These are phyloP conservation scores for Oscheius sp. DNA, from an alignment of 2,888 invertebrate species.

Conservation along the genomic window DNA sequence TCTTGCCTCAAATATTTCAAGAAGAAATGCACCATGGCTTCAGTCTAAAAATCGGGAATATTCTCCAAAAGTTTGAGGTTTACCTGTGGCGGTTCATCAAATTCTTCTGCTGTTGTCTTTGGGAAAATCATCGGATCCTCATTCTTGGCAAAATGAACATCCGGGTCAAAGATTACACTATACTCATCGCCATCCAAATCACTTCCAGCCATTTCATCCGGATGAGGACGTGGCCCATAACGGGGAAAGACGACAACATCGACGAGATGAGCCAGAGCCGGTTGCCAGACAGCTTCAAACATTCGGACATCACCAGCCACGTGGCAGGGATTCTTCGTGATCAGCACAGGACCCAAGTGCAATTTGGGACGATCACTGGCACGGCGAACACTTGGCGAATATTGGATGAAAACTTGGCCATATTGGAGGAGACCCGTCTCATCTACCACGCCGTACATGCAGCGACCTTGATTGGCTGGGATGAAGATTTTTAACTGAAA, in stretches of 20 bases:
- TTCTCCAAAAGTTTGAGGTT: too few relatives aligned
- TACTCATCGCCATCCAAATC: conserved; percentile 75
- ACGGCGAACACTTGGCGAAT: conserved; percentile 56
- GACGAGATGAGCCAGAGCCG: conserved; percentile 61
- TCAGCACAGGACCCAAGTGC: conserved; percentile 64
- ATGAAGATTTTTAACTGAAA: conserved; percentile 56
- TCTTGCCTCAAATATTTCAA: conserved; percentile 72
- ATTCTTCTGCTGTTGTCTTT: conserved; percentile 43
- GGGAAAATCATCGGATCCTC: conserved; percentile 66
- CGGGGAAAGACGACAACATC: conserved; percentile 75
- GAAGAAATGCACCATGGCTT: conserved; percentile 73
- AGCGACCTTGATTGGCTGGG: conserved; percentile 67
- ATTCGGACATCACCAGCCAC: conserved; percentile 74
- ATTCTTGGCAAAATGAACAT: conserved; percentile 68
- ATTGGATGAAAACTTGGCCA: conserved; percentile 72
- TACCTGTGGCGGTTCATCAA: conserved; percentile 48
- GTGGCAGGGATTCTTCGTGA: conserved; percentile 75
- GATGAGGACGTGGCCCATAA: conserved; percentile 73
- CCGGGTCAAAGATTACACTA: conserved; percentile 73
- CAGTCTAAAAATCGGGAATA: conserved; percentile 23
- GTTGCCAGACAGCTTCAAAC: conserved; percentile 65
- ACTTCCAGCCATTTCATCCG: conserved; percentile 75
- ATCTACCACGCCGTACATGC: conserved; percentile 73
- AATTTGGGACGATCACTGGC: conserved; percentile 42
- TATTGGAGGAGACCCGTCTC: conserved; percentile 71